Conservation (phyloP, 1,140 invertebrate genomes). For the Oscheius sp. region DNA sequence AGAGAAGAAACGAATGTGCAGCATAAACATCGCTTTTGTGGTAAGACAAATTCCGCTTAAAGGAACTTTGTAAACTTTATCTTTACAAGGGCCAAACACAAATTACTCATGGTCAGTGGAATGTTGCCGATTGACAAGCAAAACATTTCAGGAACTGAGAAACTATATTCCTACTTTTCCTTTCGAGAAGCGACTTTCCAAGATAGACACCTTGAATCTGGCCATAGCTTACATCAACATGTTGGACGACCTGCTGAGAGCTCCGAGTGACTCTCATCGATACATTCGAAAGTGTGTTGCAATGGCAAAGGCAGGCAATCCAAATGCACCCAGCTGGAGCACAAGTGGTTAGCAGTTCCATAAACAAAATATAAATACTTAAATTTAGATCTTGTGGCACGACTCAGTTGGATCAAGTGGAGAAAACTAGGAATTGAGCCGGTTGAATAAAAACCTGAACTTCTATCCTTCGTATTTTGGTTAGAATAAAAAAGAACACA, state of each 20-base stretch:
- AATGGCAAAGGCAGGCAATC: conserved; percentile 40
- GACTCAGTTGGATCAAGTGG: conserved; percentile 98
- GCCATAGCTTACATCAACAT: conserved; percentile 98
- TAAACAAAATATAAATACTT: not conserved
- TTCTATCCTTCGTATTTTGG: not conserved
- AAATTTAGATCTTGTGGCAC: conserved; percentile 83
- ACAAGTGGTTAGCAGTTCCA: conserved; percentile 52
- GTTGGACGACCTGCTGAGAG: conserved; percentile 79
- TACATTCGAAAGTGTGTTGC: conserved; percentile 39
- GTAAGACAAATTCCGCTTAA: conserved; percentile 36
- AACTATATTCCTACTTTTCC: conserved; percentile 94
- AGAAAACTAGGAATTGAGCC: conserved; percentile 81
- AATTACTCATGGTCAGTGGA: too few relatives aligned
- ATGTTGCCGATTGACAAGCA: conserved; percentile 11
- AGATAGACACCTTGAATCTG: conserved; percentile 91
- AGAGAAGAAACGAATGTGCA: conserved; percentile 90
- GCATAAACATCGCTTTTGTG: conserved; percentile 95
- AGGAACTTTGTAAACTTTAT: too few relatives aligned
- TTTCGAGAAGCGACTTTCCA: conserved; percentile 93
- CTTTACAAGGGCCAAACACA: conserved; percentile 6
- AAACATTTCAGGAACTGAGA: conserved; percentile 62
- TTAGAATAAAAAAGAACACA: too few relatives aligned
- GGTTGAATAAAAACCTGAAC: not conserved
- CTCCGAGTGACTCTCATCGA: conserved; percentile 13
- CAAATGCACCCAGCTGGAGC: conserved; percentile 49